Conservation (phyloP, 2,888 invertebrate species). For the Cataglyphis altisquamis region DNA sequence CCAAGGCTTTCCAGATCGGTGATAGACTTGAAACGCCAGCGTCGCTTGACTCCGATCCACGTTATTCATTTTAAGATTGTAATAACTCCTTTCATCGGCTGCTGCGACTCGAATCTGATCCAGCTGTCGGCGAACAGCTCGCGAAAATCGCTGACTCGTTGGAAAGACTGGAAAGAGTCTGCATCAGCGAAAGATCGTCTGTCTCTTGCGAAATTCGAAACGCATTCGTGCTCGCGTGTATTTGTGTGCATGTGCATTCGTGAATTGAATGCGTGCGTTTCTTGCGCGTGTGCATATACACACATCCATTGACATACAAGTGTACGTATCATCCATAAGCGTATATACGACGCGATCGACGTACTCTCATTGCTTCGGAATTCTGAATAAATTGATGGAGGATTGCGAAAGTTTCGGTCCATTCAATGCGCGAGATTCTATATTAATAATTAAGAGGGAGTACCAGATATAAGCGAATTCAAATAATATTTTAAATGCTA, state of each 20-base stretch:
- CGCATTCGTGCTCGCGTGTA: conserved; percentile 19
- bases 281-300: neutral
- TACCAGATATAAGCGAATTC: neutral
- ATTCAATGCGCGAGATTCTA: neutral
- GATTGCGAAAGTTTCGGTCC: neutral
- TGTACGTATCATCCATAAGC: neutral
- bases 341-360: neutral
- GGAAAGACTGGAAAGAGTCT: conserved; percentile 2
- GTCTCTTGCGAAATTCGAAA: conserved; percentile 48
- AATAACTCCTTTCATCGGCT: neutral
- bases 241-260: conserved; percentile 6
- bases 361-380: conserved; percentile 46
- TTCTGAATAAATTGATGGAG: neutral
- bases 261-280: neutral
- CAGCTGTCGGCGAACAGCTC: conserved; percentile 20
- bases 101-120: conserved; percentile 10
- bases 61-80: conserved; percentile 9
- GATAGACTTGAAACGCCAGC: conserved; percentile 40
- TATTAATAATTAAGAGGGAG: neutral
- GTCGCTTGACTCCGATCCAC: neutral
- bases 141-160: conserved; percentile 44
- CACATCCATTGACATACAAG: neutral
- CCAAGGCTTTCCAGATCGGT: conserved; percentile 61
- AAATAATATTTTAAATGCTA: neutral
- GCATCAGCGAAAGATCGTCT: conserved; percentile 24